Percentiles rank a stretch among this genome's conserved stretches.
Evolutionary conservation across 1,140 invertebrate genomes (phyloP).

Genomic region (Luehdorfia chinensis): DNA sequence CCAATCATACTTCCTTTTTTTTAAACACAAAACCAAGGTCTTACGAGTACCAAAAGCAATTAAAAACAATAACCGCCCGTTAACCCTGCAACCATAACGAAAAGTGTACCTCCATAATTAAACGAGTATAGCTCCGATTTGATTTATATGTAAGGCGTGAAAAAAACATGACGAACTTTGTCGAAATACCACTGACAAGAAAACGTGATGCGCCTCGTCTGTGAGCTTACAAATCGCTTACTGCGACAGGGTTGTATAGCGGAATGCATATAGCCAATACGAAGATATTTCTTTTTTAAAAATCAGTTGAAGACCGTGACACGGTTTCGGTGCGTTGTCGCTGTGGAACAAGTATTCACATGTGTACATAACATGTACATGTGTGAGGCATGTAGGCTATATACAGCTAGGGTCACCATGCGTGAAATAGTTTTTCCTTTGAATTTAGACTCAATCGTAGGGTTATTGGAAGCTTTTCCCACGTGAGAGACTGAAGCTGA

Average conservation of each 20-base stretch:
- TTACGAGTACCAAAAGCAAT: conserved; percentile 24
- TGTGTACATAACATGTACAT: background rate
- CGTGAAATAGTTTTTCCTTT: too few relatives aligned
- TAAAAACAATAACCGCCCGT: conserved; percentile 32
- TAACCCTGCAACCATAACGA: conserved; percentile 31
- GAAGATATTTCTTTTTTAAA: conserved; percentile 43
- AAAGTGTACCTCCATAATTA: conserved; percentile 28
- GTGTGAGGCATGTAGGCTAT: conserved; percentile 2
- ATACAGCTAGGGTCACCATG: conserved; percentile 1
- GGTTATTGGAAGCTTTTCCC: too few relatives aligned
- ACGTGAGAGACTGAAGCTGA: too few relatives aligned
- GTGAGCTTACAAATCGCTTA: conserved; percentile 8
- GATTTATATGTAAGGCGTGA: conserved; percentile 29
- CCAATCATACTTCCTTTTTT: conserved; percentile 2
- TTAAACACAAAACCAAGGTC: conserved; percentile 20
- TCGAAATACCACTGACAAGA: conserved; percentile 17
- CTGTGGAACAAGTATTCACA: conserved; percentile 10
- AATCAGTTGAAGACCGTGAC: conserved; percentile 47
- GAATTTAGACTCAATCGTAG: too few relatives aligned
- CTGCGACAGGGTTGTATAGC: conserved; percentile 28
- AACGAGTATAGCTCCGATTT: conserved; percentile 23
- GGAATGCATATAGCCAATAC: conserved; percentile 25
- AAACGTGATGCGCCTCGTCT: too few relatives aligned
- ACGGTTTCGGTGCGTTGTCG: conserved; percentile 40
- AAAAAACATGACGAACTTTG: conserved; percentile 24